A percentile compares a stretch with the other conserved stretches of the same genome.
phyloP scores from a whole-genome alignment of 2,888 invertebrate genomes.

The Sarcophaga variegata region DNA sequence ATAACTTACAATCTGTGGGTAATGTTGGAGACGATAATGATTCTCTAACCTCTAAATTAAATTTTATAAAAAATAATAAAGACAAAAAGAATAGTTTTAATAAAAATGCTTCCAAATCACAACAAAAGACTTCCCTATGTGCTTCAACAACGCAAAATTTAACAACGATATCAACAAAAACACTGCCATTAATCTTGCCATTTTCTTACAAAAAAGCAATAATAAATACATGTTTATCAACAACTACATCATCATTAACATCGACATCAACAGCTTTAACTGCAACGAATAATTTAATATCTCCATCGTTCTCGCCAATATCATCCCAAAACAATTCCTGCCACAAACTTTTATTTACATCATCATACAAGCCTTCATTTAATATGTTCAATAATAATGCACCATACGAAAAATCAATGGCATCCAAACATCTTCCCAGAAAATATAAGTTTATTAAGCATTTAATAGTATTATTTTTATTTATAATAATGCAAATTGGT shows the following conservation, averaged over 20 bases:
- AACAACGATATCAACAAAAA: slow-evolving; percentile 58
- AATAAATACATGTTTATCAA: slow-evolving; percentile 2
- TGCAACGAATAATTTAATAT: slow-evolving; percentile 54
- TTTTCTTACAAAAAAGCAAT: slow-evolving; percentile 37
- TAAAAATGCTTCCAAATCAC: slow-evolving; percentile 58
- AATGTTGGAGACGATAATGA: slow-evolving; percentile 30
- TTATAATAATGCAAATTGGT: slow-evolving; percentile 64
- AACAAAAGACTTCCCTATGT: slow-evolving; percentile 55
- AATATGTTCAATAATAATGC: slow-evolving; percentile 41
- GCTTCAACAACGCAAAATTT: slow-evolving; percentile 52
- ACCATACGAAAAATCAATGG: slow-evolving; percentile 15
- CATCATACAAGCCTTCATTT: slow-evolving; percentile 41
- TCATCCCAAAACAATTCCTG: slow-evolving; percentile 50
- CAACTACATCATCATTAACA: slow-evolving; percentile 38
- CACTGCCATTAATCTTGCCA: slow-evolving; percentile 51
- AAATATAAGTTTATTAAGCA: slow-evolving; percentile 43
- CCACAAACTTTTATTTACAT: slow-evolving; percentile 47
- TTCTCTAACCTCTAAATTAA: slow-evolving; percentile 31
- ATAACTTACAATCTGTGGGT: slow-evolving; percentile 43
- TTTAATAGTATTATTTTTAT: slow-evolving; percentile 59
- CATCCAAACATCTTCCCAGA: slow-evolving; percentile 33
- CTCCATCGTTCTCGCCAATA: slow-evolving; percentile 30
- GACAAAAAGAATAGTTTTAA: slow-evolving; percentile 41
- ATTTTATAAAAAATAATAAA: slow-evolving; percentile 39
- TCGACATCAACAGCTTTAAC: slow-evolving; percentile 49